Evolutionary conservation across 2,797 vertebrate species (phyloP), one percentile per base, ranked within the genome.

Genomic region (Macropodus opercularis): DNA sequence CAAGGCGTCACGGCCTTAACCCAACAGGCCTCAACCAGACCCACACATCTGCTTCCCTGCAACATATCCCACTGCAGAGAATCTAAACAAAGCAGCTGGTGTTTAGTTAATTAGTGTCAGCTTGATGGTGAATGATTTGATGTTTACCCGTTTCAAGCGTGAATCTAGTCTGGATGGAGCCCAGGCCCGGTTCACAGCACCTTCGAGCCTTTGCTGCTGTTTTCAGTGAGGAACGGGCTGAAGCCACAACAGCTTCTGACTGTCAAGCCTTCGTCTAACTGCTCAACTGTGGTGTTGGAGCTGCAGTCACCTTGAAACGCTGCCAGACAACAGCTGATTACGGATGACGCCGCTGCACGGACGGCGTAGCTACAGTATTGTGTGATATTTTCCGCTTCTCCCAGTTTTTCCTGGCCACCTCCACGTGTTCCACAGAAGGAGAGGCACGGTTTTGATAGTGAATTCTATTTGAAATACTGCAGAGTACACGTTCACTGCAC

Each of bases 171-270:
- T 14, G 3, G 9, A 43, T 19, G n/a, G 21, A 29, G 23, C 14
- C 0, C 12, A 9, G 13, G 19, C 4, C 14, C 19, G 17, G 19
- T 19, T 60, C 9, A 43, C 34, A 18, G 9, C 29, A 58, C 24
- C 21, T 38, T 48, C 22, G 32, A 52, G 8, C 12, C 1, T 0
- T 31, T 46, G 48, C 21, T 53, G 24, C 32, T 46, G 51, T 53
- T 72, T 56, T 41, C 51, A 32, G 18, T 42, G 35, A 36, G 44
- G 47, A 56, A 27, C 19, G 32, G 1, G 6, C 3, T 24, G 29
- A 56, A 51, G 50, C 19, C 49, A 50, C 31, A 55, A 44, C 31
- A 58, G 48, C 57, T 41, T 47, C 31, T 52, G 38, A 5, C 42
- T 18, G 34, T 47, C 34, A 35, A 40, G 12, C 58, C 72, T 6